phyloP scores from a whole-genome alignment of 2,113 vertebrate genomes.

The Delphinus delphis region DNA sequence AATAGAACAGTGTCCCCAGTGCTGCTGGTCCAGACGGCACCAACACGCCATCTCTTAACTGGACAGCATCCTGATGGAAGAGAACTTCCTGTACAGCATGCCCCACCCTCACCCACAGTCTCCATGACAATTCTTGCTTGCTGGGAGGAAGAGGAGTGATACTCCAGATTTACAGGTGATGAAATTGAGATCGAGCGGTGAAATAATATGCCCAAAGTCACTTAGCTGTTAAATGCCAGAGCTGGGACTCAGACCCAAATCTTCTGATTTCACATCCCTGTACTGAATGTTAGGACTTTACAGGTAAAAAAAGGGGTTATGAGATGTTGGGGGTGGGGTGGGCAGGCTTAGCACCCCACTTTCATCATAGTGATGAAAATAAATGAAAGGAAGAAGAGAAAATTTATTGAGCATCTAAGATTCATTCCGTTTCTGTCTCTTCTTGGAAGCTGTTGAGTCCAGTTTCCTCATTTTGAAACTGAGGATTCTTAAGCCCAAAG shows the following conservation, averaged over 20 bases:
- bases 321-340: too few species aligned
- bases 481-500: neutral
- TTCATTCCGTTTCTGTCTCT: neutral
- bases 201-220: neutral
- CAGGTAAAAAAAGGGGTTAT: neutral
- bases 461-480: slow-evolving; percentile 29
- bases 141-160: neutral
- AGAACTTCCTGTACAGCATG: neutral
- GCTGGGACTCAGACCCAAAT: neutral
- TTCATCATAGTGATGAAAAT: neutral
- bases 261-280: neutral
- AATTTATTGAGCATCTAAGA: neutral
- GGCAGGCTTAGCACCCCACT: neutral
- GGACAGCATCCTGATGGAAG: neutral
- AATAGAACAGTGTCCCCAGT: neutral
- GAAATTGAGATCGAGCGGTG: neutral
- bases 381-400: neutral
- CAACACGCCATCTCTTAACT: neutral
- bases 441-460: neutral
- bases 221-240: neutral
- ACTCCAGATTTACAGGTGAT: neutral
- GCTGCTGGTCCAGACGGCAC: neutral
- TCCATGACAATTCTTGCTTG: neutral
- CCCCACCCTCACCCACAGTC: neutral
- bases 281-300: neutral